Conservation (phyloP, 1,140 invertebrate species). For the Leptinotarsa texana region DNA sequence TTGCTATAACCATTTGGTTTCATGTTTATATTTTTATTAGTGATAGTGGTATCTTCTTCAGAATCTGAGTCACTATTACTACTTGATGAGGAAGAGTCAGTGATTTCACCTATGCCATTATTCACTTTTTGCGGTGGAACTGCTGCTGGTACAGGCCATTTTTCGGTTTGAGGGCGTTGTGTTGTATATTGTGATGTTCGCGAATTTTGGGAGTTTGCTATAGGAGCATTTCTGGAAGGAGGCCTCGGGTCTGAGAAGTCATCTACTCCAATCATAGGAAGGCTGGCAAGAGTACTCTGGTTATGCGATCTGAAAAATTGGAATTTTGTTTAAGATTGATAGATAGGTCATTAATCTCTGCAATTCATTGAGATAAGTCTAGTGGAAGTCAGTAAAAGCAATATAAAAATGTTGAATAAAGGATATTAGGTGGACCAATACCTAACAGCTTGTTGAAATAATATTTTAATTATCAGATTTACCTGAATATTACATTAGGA, state of each 20-base stretch:
- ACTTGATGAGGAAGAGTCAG: slow-evolving; percentile 48
- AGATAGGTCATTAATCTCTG: slow-evolving; percentile 20
- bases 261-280: slow-evolving; percentile 76
- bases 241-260: slow-evolving; percentile 56
- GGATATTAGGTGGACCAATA: no score
- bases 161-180: slow-evolving; percentile 35
- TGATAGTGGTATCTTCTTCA: slow-evolving; percentile 42
- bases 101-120: slow-evolving; percentile 49
- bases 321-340: slow-evolving; percentile 10
- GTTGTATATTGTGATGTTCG: slow-evolving; percentile 8
- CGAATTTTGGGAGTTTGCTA: slow-evolving; percentile 25
- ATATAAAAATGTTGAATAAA: no score
- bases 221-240: slow-evolving; percentile 28
- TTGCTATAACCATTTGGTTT: slow-evolving; percentile 53
- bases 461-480: no score
- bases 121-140: slow-evolving; percentile 29
- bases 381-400: no score
- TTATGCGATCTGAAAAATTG: slow-evolving; percentile 51
- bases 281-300: slow-evolving; percentile 68
- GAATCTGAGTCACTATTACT: slow-evolving; percentile 53
- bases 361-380: no score
- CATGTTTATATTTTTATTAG: slow-evolving; percentile 31
- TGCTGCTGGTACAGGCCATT: slow-evolving; percentile 25
- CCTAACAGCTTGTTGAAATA: no score
- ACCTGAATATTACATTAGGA: no score